Evolutionary conservation across 2,888 invertebrate genomes (phyloP).

Genomic region (Coenonympha arcania): DNA sequence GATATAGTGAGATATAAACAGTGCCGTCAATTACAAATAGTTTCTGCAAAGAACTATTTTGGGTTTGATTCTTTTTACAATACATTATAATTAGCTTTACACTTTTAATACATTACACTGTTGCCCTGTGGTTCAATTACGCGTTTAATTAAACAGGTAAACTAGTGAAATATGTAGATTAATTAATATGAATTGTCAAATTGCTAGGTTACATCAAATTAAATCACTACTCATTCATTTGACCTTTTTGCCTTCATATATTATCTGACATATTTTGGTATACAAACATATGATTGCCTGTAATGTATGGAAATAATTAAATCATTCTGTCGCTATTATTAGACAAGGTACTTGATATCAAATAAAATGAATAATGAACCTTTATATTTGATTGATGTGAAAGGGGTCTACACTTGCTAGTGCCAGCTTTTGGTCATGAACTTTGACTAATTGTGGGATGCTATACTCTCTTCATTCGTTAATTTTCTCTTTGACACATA

Average conservation of each 20-base stretch:
- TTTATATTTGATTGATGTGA: no score
- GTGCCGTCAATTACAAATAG: constrained; percentile 15
- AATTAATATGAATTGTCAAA: background rate
- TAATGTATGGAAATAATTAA: no score
- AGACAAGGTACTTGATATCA: no score
- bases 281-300: background rate
- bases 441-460: no score
- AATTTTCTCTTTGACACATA: no score
- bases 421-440: no score
- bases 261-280: background rate
- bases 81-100: background rate
- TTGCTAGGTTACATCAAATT: background rate
- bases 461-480: no score
- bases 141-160: background rate
- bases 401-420: no score
- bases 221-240: background rate
- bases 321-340: no score
- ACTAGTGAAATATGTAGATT: background rate
- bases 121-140: background rate
- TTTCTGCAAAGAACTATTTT: background rate
- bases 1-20: constrained; percentile 14
- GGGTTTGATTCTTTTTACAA: constrained; percentile 14
- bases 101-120: background rate
- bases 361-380: no score
- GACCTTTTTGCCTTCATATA: background rate